Evolutionary conservation across 2,888 invertebrate genomes (phyloP), one percentile per base, ranked within the genome.

Genomic region (Drosophila neonasuta): DNA sequence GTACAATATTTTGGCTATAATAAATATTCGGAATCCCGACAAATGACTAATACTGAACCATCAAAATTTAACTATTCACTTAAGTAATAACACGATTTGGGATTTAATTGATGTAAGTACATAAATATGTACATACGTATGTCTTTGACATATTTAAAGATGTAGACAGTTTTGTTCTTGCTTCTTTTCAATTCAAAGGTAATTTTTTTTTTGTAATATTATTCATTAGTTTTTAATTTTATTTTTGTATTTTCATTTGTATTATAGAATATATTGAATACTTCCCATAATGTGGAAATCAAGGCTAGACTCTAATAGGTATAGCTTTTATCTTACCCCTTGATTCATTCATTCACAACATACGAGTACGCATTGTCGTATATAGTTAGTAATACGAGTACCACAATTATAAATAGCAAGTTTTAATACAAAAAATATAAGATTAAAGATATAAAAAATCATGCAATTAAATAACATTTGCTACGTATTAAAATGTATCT

Each of bases 351-450:
- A 70, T 29, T 71, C 71, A 42, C 44, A 69, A 58, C 45, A 41
- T 44, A 58, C 15, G 15, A 15, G 15, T 15, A 15, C 51, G 49
- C 51, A 60, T 36, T 36, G 15, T 49, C 42, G 17, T 50, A 54
- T 50, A 49, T n/a, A 71, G 59, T 76, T 74, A 76, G 72, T 74
- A 74, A 74, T 76, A 74, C 72, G 76, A 71, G 62, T 76, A 57
- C 58, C 41, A 56, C 62, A 75, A 64, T 54, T 54, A 65, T 50
- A 68, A 62, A 74, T 68, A 73, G 58, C 77, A 36, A 77, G 52
- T 64, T 58, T 58, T 51, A 64, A 65, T 62, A 78, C 55, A 68
- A 64, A 70, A 75, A 75, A 41, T 54, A 71, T 46, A 76, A 63
- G 20, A 34, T 60, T 57, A 69, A 72, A 60, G 48, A 15, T 64